phyloP scores from a whole-genome alignment of 2,797 vertebrate genomes.

The Acridotheres tristis region DNA sequence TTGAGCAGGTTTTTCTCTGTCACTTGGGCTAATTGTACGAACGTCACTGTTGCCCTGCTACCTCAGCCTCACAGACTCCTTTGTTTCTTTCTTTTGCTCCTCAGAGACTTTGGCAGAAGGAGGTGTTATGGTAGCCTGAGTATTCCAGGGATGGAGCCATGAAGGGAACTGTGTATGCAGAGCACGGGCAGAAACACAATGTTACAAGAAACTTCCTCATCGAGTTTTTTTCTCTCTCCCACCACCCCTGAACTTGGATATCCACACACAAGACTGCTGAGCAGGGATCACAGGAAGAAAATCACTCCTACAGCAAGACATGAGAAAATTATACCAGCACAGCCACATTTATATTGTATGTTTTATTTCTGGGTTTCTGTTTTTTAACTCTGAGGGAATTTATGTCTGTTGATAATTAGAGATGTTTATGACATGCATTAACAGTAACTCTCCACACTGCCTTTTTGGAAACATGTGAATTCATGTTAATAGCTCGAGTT shows the following conservation, averaged over 20 bases:
- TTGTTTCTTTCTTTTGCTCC: background rate
- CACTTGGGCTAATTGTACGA: background rate
- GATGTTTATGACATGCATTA: conserved; percentile 14
- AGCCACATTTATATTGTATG: background rate
- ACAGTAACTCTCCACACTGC: background rate
- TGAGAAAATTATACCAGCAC: background rate
- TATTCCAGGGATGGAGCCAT: background rate
- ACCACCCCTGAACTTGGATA: background rate
- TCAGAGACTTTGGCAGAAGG: background rate
- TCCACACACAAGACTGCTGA: background rate
- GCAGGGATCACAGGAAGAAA: background rate
- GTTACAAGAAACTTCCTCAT: background rate
- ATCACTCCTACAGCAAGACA: background rate
- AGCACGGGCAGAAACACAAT: background rate
- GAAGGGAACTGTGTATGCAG: rapidly evolving
- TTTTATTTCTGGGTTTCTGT: background rate
- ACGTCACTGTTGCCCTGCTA: rapidly evolving
- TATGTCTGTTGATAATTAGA: conserved; percentile 22
- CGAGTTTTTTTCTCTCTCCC: background rate
- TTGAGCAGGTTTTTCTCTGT: background rate
- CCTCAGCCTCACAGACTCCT: background rate
- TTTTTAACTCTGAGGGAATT: background rate
- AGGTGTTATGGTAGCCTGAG: background rate
- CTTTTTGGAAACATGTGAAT: background rate
- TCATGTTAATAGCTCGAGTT: background rate